A percentile compares a stretch with the other conserved stretches of the same genome.
Conservation (phyloP, 2,113 vertebrate genomes). For the Silurus asotus region DNA sequence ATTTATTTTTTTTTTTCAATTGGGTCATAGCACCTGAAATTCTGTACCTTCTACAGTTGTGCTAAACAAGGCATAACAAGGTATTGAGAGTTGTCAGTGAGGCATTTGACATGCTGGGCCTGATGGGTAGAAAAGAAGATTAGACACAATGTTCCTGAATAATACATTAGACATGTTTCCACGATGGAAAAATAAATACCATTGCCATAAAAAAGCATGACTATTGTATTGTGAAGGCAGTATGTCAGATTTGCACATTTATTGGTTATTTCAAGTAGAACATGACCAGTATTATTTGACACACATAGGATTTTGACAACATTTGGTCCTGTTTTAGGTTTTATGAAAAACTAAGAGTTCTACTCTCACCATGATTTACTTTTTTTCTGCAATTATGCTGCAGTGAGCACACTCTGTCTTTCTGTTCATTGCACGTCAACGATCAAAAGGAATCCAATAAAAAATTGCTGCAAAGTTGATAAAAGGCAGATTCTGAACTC, state of each 20-base stretch:
- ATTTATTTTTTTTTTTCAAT: no score
- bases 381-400: neutral
- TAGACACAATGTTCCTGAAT: no score
- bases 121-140: no score
- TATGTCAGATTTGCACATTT: neutral
- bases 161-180: neutral
- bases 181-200: neutral
- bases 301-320: neutral
- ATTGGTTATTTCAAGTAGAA: neutral
- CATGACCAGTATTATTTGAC: neutral
- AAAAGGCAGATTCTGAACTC: conserved; percentile 36
- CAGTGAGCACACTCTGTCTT: neutral
- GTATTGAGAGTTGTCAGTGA: no score
- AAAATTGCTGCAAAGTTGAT: conserved; percentile 23
- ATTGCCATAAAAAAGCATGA: neutral
- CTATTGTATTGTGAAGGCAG: neutral
- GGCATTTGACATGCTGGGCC: no score
- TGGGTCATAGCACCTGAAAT: no score
- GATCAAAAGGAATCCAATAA: conserved; percentile 33
- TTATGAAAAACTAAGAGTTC: neutral
- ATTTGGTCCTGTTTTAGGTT: neutral
- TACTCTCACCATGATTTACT: neutral
- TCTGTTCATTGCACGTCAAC: neutral
- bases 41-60: no score
- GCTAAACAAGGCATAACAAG: no score